Base-by-base conservation (phyloP, 2,797 vertebrate genomes). In the Phaenicophaeus curvirostris region DNA sequence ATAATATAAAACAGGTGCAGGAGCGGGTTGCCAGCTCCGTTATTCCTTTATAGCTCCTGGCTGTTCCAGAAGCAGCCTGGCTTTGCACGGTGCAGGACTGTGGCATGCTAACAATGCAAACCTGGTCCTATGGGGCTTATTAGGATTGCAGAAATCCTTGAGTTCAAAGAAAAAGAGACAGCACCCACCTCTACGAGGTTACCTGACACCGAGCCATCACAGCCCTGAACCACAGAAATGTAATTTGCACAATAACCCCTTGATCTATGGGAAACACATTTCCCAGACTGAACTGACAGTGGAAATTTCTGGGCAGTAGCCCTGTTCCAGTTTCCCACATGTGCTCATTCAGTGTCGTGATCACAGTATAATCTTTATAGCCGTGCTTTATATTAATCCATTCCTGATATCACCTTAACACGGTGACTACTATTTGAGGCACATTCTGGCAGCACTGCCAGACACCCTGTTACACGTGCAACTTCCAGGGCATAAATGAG, bases 401-500 rank as follows among this genome's bases (percentile, higher is more conserved):
- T 54, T 48, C 18, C 46, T 4, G 35, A 17, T n/a, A 51, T 6
- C 51, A 16, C 81, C 2, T 0, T 25, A 17, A 65, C 20, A 4
- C 2, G 2, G 37, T 25, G 42, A 39, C 18, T 0, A 1, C n/a
- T n/a, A 2, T 15, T 37, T 37, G 46, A 1, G 8, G 46, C 7
- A 0, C 7, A 3, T 2, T 4, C 50, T 46, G 53, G 54, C 17
- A 61, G 44, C 35, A 11, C 11, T 2, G 3, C 2, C 0, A 46
- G 48, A 9, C 21, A 16, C 42, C 50, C 35, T 3, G 3, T 12
- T 24, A 59, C 51, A 68, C 44, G n/a, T 33, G 15, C 21, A 53
- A 23, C 14, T 46, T 62, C 59, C 30, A 41, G 4, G 25, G 54
- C 6, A 17, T 11, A 35, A 44, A 12, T 21, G 33, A 44, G 11